Conservation (phyloP, 2,797 vertebrate species). For the Sebastes hubbsi region DNA sequence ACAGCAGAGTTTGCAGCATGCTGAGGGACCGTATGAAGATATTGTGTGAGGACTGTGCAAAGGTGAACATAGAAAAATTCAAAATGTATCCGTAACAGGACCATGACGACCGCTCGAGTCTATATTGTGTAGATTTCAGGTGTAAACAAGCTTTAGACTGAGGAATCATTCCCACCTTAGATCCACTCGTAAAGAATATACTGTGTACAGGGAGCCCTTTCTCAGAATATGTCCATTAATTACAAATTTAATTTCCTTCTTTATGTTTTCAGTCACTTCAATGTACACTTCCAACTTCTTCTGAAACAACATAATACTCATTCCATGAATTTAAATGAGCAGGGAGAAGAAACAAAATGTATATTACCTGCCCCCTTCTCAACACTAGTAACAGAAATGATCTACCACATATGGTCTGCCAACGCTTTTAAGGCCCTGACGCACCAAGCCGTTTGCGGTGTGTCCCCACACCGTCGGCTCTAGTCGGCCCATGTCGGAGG, state of each 20-base stretch:
- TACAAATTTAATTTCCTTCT: neutral
- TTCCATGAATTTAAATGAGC: neutral
- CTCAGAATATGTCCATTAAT: neutral
- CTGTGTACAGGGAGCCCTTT: neutral
- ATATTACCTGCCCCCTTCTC: neutral
- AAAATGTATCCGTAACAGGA: neutral
- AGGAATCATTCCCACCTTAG: neutral
- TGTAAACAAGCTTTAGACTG: neutral
- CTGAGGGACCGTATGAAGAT: neutral
- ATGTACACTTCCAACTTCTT: neutral
- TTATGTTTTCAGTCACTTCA: neutral
- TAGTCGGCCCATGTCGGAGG: fast-evolving
- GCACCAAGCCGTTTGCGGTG: too few species aligned
- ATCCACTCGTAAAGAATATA: neutral
- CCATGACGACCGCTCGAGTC: neutral
- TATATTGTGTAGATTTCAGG: neutral
- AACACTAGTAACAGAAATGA: neutral
- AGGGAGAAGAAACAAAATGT: neutral
- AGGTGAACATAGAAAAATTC: neutral
- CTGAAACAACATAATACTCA: neutral
- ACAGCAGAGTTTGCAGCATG: slow-evolving; percentile 18
- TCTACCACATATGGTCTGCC: neutral
- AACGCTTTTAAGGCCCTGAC: neutral
- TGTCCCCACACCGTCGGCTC: fast-evolving
- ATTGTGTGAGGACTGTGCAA: neutral